A percentile compares a stretch with the other conserved stretches of the same genome.
Evolutionary conservation across 2,888 invertebrate species (phyloP).

Genomic region (Cyaniris semiargus): DNA sequence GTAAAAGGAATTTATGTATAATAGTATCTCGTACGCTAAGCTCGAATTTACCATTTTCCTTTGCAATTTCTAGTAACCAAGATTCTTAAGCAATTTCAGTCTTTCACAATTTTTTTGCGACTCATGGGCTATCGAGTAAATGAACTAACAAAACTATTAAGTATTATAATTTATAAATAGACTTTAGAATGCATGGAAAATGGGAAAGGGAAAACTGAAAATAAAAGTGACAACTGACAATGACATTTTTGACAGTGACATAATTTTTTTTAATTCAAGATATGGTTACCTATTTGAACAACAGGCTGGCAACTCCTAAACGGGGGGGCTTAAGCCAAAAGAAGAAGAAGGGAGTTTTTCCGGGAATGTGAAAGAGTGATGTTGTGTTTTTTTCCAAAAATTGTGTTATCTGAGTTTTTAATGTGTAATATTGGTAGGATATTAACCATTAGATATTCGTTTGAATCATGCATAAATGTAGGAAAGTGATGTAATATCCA

Average conservation of each 20-base stretch:
- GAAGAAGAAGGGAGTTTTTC: too few relatives aligned
- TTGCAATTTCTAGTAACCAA: too few relatives aligned
- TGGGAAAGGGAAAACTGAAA: background rate
- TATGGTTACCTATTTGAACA: background rate
- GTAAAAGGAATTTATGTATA: conserved; percentile 93
- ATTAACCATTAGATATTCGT: too few relatives aligned
- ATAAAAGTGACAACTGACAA: background rate
- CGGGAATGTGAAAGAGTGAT: too few relatives aligned
- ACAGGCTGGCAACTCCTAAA: too few relatives aligned
- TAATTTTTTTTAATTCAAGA: background rate
- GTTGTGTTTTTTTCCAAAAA: too few relatives aligned
- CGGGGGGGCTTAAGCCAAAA: too few relatives aligned
- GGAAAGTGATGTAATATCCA: too few relatives aligned
- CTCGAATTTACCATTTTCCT: conserved; percentile 85
- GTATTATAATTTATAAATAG: background rate
- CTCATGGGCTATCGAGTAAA: background rate
- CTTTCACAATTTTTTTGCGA: background rate
- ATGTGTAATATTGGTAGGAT: too few relatives aligned
- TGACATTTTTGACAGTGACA: too few relatives aligned
- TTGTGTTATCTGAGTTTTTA: too few relatives aligned
- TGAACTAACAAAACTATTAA: background rate
- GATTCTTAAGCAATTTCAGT: background rate
- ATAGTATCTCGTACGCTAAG: conserved; percentile 89
- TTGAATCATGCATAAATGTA: too few relatives aligned
- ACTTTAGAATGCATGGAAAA: background rate